These are phyloP conservation scores for Atta cephalotes DNA, from an alignment of 1,140 invertebrate genomes.

Conservation along the genomic window DNA sequence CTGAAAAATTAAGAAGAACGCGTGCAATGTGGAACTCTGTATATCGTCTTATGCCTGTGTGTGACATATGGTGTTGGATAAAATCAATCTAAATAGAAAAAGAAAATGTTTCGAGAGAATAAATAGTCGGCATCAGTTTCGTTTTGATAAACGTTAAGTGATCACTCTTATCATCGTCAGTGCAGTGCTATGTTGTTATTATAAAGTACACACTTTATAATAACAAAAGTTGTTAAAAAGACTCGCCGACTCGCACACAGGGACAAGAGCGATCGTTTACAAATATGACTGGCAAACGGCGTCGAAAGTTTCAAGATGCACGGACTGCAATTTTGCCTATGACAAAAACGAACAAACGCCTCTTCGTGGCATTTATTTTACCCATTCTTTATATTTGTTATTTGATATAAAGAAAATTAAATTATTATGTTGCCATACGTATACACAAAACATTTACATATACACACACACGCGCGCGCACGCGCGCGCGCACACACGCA, in stretches of 20 bases:
- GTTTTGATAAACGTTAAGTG: constrained; percentile 61
- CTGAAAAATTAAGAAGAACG: constrained; percentile 60
- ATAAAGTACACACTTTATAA: constrained; percentile 14
- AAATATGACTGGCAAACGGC: constrained; percentile 9
- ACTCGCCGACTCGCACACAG: not conserved
- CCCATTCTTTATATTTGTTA: constrained; percentile 1
- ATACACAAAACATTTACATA: constrained; percentile 13
- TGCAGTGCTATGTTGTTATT: not conserved
- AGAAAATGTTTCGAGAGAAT: constrained; percentile 31
- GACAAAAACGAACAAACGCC: constrained; percentile 1
- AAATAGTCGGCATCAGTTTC: constrained; percentile 39
- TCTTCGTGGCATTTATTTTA: constrained; percentile 29
- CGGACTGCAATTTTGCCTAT: not conserved
- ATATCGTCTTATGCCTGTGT: constrained; percentile 67
- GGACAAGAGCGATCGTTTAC: not conserved
- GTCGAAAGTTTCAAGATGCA: constrained; percentile 2
- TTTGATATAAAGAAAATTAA: not conserved
- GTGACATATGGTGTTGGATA: constrained; percentile 50
- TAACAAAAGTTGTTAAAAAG: not conserved
- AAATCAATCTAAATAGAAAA: constrained; percentile 53
- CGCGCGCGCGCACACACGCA: not conserved
- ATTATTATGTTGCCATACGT: constrained; percentile 1
- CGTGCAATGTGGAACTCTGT: constrained; percentile 43
- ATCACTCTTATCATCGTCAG: constrained; percentile 45
- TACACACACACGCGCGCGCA: not conserved